These are phyloP conservation scores for Misgurnus mizolepis DNA, from an alignment of 2,113 vertebrate genomes.

Conservation along the genomic window DNA sequence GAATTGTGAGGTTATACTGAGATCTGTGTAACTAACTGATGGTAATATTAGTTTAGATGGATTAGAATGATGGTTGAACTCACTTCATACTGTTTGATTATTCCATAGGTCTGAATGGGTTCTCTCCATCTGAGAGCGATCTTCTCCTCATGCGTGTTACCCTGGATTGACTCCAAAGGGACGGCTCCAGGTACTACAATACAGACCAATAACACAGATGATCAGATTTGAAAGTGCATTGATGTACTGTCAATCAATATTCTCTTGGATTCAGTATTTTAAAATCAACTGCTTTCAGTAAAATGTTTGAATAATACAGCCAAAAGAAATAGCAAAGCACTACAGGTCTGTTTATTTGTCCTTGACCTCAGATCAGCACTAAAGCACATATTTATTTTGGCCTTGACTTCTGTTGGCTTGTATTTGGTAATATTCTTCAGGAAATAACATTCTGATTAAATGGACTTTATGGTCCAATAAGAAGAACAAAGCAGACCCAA, in stretches of 20 bases:
- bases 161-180: conserved; percentile 87
- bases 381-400: conserved; percentile 1
- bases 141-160: conserved; percentile 93
- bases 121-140: conserved; percentile 93
- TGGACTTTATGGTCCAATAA: not conserved
- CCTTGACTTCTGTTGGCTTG: conserved; percentile 13
- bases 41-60: not conserved
- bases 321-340: conserved; percentile 2
- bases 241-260: conserved; percentile 15
- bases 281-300: not conserved
- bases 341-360: not conserved
- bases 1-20: no score
- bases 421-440: not conserved
- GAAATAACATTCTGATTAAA: not conserved
- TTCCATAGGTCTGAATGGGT: conserved; percentile 88
- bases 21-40: not conserved
- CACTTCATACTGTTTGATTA: conserved; percentile 96
- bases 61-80: not conserved
- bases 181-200: conserved; percentile 86
- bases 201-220: not conserved
- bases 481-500: not conserved
- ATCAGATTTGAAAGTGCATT: not conserved
- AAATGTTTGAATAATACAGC: not conserved
- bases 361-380: not conserved
- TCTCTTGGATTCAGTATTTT: not conserved